Base-by-base conservation (phyloP, 2,797 vertebrate genomes). In the Syngnathus acus region DNA sequence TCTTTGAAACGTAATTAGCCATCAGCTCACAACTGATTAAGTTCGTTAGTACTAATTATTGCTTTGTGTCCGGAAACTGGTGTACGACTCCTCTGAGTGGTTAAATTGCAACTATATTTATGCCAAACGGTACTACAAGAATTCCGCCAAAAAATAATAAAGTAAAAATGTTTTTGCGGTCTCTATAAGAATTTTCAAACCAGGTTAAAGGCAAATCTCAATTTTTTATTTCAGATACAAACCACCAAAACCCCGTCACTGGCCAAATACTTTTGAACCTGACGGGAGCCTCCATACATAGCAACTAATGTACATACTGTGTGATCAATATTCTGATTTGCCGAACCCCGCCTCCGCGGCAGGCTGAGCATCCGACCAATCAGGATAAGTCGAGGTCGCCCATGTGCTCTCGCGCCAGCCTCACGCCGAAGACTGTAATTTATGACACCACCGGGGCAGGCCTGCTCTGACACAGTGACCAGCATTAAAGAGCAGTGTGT, bases 71-170 rank as follows among this genome's bases (percentile, higher is more conserved):
- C 2, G 9, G 48, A 5, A 55, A 32, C 11, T 55, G 21, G 48
- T 50, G 48, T 47, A 26, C 26, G 47, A 42, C 42, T 21, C n/a
- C 61, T 62, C 42, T 37, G 21, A 63, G 61, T 17, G 61, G 43
- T 26, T 47, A 5, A 57, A 68, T 1, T 40, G 53, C 77, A 84
- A 50, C 1, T 19, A 17, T 38, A 11, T 57, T 32, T 5, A 32
- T 57, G 13, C 23, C 14, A 53, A n/a, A 13, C 5, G 13, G 53
- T 26, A 54, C 26, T 54, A 26, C 14, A 23, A 32, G 32, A 32
- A 32, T 32, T 32, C 3, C 32, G 3, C 11, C 11, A 55, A 11
- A 17, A 50, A 50, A n/a, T 17, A 50, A 16, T 48, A 48, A 50
- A 50, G 1, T 2, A 19, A 50, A 50, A 32, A 32, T 32, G 32